Percentiles rank a stretch among this genome's conserved stretches.
These are phyloP conservation scores for Tinea trinotella DNA, from an alignment of 2,888 invertebrate species.

Conservation along the genomic window DNA sequence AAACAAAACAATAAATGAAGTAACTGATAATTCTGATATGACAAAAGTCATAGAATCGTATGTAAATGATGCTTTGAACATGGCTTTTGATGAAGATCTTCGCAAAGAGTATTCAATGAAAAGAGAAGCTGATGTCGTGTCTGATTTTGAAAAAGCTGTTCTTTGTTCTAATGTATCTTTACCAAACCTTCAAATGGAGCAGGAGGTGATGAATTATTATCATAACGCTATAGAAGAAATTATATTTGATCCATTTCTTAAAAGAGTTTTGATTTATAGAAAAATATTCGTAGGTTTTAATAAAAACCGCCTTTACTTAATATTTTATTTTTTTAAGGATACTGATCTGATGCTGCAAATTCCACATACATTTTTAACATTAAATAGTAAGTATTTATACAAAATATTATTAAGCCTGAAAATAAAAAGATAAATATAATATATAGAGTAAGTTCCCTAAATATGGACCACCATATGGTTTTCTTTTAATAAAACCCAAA, in stretches of 20 bases:
- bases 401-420: neutral
- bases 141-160: neutral
- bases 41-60: slow-evolving; percentile 41
- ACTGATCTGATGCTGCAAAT: neutral
- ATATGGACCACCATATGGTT: too few species aligned
- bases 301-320: too few species aligned
- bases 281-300: too few species aligned
- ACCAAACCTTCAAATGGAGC: neutral
- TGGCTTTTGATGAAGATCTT: slow-evolving; percentile 26
- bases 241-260: too few species aligned
- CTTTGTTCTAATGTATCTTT: slow-evolving; percentile 1
- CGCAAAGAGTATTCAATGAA: neutral
- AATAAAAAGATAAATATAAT: too few species aligned
- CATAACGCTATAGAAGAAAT: too few species aligned
- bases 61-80: slow-evolving; percentile 33
- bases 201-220: too few species aligned
- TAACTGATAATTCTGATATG: slow-evolving; percentile 30
- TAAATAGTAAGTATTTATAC: slow-evolving; percentile 20
- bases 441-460: too few species aligned
- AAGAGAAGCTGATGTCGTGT: neutral
- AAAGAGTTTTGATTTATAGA: too few species aligned
- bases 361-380: slow-evolving; percentile 21
- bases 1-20: slow-evolving; percentile 17
- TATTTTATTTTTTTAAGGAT: neutral
- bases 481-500: too few species aligned